phyloP scores from a whole-genome alignment of 2,888 invertebrate genomes.

The Andrena flavipes region DNA sequence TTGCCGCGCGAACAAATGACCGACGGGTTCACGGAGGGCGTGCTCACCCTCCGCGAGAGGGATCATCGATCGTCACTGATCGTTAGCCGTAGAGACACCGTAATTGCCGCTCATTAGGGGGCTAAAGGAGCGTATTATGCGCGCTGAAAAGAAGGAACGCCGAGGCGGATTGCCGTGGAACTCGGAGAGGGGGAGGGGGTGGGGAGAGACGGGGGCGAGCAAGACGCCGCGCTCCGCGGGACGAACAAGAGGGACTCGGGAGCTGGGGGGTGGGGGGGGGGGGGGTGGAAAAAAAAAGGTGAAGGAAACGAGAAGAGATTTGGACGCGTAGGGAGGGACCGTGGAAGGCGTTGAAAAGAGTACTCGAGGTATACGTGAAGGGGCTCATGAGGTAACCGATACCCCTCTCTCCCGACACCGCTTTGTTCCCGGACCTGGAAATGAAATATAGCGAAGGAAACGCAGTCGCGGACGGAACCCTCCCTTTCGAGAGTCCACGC shows the following conservation, averaged over 20 bases:
- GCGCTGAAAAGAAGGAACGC: slow-evolving; percentile 72
- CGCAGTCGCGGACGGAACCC: slow-evolving; percentile 44
- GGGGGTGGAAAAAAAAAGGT: slow-evolving; percentile 31
- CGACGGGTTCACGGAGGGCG: slow-evolving; percentile 72
- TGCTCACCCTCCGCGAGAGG: slow-evolving; percentile 64
- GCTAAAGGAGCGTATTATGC: slow-evolving; percentile 76
- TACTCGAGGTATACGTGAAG: slow-evolving; percentile 67
- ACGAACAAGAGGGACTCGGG: slow-evolving; percentile 41
- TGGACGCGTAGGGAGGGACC: slow-evolving; percentile 42
- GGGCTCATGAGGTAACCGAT: slow-evolving; percentile 79
- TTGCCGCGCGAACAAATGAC: slow-evolving; percentile 71
- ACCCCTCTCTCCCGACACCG: slow-evolving; percentile 68
- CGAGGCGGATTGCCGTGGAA: slow-evolving; percentile 57
- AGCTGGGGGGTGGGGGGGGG: not conserved
- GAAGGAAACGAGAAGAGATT: slow-evolving; percentile 36
- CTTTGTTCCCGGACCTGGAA: slow-evolving; percentile 72
- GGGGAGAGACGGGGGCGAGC: slow-evolving; percentile 15
- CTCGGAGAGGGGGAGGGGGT: slow-evolving; percentile 32
- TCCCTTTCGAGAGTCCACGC: slow-evolving; percentile 10
- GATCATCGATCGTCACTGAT: slow-evolving; percentile 77
- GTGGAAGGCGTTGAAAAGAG: slow-evolving; percentile 78
- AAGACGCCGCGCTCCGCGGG: slow-evolving; percentile 14
- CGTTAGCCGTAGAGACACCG: slow-evolving; percentile 75
- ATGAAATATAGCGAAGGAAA: slow-evolving; percentile 75
- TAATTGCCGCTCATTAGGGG: slow-evolving; percentile 79